Percentiles rank a stretch among this genome's conserved stretches.
These are phyloP conservation scores for Pseudomyrmex sp. DNA, from an alignment of 1,140 invertebrate species.

Conservation along the genomic window DNA sequence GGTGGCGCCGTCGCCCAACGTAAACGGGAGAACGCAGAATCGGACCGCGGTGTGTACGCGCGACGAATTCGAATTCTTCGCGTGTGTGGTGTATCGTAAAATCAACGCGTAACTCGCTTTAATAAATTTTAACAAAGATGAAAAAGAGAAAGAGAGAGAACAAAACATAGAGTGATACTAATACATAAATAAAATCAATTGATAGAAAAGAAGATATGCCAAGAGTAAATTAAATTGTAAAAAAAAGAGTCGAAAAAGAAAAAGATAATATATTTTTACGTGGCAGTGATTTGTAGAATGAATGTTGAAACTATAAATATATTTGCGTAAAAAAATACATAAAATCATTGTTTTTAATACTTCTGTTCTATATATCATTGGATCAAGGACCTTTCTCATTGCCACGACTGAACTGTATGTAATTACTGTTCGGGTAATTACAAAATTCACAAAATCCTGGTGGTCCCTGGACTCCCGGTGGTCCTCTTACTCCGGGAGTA, in stretches of 20 bases:
- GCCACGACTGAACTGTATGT: conserved; percentile 68
- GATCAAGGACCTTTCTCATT: conserved; percentile 72
- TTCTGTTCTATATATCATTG: neutral
- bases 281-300: conserved; percentile 14
- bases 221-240: conserved; percentile 38
- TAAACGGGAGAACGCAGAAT: conserved; percentile 69
- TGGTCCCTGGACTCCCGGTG: conserved; percentile 86
- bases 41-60: conserved; percentile 56
- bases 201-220: neutral
- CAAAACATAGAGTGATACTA: neutral
- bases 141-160: neutral
- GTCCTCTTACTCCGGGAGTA: conserved; percentile 83
- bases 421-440: conserved; percentile 80
- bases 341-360: neutral
- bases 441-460: conserved; percentile 89
- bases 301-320: conserved; percentile 12
- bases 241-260: conserved; percentile 9
- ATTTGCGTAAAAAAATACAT: neutral
- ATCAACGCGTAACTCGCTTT: no score
- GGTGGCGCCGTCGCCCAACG: conserved; percentile 65
- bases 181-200: neutral
- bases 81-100: neutral
- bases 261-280: neutral
- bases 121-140: neutral
- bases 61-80: conserved; percentile 27